These are phyloP conservation scores for Naja naja DNA, from an alignment of 2,113 vertebrate species.

Conservation along the genomic window DNA sequence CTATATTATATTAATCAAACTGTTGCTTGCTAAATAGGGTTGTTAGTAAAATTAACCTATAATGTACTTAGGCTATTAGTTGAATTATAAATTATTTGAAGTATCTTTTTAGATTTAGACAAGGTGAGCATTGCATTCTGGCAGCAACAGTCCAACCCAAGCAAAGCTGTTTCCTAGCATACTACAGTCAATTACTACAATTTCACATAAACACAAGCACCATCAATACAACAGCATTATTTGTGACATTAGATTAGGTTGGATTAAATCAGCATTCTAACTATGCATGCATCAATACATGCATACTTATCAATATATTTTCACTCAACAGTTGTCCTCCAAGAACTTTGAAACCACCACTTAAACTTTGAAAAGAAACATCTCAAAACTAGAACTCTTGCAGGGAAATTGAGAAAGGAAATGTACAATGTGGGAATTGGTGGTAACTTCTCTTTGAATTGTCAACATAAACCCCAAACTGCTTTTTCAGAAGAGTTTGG, in stretches of 20 bases:
- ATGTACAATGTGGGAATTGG: not conserved
- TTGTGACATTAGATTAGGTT: not conserved
- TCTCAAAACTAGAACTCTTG: not conserved
- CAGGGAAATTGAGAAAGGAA: not conserved
- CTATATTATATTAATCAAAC: not conserved
- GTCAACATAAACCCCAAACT: not conserved
- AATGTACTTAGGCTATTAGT: fast-evolving
- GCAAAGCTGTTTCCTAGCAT: not conserved
- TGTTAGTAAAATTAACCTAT: not conserved
- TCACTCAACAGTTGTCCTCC: not conserved
- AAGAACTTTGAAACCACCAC: not conserved
- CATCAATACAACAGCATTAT: not conserved
- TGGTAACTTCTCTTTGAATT: not conserved
- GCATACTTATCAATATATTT: not conserved
- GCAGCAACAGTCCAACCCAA: not conserved
- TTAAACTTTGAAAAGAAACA: not conserved
- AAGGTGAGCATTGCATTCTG: not conserved
- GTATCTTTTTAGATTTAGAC: conserved; percentile 40
- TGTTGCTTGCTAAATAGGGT: not conserved
- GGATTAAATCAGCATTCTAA: not conserved
- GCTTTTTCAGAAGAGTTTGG: not conserved
- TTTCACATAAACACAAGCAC: conserved; percentile 21
- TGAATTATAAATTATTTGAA: not conserved
- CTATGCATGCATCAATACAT: not conserved
- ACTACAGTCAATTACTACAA: not conserved